Conservation (phyloP, 2,888 invertebrate genomes). For the Deilephila elpenor region DNA sequence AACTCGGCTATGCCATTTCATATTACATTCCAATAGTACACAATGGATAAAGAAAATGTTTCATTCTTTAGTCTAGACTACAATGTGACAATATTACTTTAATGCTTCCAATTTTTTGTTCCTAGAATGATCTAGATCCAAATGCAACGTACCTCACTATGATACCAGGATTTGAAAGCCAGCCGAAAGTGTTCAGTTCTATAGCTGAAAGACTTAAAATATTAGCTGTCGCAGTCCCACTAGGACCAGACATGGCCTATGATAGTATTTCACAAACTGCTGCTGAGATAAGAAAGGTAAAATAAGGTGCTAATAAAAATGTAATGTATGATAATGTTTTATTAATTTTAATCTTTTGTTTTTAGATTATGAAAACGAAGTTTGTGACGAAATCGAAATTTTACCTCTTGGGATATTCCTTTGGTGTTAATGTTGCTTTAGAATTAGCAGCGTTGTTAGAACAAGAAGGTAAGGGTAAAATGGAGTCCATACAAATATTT, state of each 20-base stretch:
- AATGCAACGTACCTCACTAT: constrained; percentile 47
- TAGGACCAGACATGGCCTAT: constrained; percentile 43
- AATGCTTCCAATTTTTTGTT: constrained; percentile 10
- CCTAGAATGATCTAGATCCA: constrained; percentile 44
- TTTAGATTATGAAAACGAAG: constrained; percentile 38
- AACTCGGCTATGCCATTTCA: no score
- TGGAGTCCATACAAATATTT: neutral
- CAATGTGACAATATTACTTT: neutral
- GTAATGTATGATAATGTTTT: neutral
- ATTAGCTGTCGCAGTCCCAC: constrained; percentile 45
- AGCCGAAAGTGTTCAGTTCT: constrained; percentile 43
- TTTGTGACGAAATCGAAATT: constrained; percentile 41
- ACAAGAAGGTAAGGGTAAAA: constrained; percentile 36
- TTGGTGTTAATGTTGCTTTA: constrained; percentile 46
- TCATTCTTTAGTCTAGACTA: neutral
- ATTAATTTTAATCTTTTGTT: constrained; percentile 19
- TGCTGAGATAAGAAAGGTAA: constrained; percentile 43
- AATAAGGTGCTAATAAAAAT: neutral
- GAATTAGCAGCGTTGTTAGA: constrained; percentile 43
- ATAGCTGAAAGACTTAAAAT: constrained; percentile 49
- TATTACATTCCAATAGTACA: no score
- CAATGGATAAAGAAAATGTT: no score
- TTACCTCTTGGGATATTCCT: constrained; percentile 47
- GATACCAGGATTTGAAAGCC: constrained; percentile 55
- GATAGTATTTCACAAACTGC: constrained; percentile 46